Conservation (phyloP, 1,140 invertebrate species). For the Drosophila sulfurigaster region DNA sequence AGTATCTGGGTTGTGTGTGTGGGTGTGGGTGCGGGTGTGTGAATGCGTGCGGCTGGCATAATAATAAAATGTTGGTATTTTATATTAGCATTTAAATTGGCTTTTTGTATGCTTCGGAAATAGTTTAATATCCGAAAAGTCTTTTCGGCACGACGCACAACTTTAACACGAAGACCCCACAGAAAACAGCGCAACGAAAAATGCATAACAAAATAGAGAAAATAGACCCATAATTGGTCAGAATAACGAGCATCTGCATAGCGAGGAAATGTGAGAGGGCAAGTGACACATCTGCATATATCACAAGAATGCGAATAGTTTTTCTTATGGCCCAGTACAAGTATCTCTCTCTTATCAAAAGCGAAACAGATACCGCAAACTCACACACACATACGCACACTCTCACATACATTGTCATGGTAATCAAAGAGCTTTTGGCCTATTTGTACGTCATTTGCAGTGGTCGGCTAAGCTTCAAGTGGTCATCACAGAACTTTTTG, state of each 20-base stretch:
- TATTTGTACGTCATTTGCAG: slow-evolving; percentile 57
- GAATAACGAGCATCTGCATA: slow-evolving; percentile 61
- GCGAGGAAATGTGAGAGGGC: slow-evolving; percentile 24
- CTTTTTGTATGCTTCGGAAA: slow-evolving; percentile 83
- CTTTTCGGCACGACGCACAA: slow-evolving; percentile 46
- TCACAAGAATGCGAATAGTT: slow-evolving; percentile 12
- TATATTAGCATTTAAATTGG: slow-evolving; percentile 85
- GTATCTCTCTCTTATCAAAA: slow-evolving; percentile 55
- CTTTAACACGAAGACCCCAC: slow-evolving; percentile 56
- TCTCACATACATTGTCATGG: slow-evolving; percentile 61
- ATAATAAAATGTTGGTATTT: slow-evolving; percentile 84
- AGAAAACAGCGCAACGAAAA: slow-evolving; percentile 32
- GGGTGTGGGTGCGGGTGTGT: slow-evolving; percentile 23
- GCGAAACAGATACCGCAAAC: slow-evolving; percentile 26
- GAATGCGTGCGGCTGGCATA: slow-evolving; percentile 76
- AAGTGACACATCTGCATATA: slow-evolving; percentile 33
- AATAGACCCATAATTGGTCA: slow-evolving; percentile 59
- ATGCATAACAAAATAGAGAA: slow-evolving; percentile 68
- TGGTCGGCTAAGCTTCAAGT: slow-evolving; percentile 60
- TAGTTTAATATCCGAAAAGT: slow-evolving; percentile 80
- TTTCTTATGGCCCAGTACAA: slow-evolving; percentile 34
- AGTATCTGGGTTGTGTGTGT: slow-evolving; percentile 5
- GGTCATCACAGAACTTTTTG: slow-evolving; percentile 64
- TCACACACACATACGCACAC: slow-evolving; percentile 26
- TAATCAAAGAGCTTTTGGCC: slow-evolving; percentile 66